A percentile compares a stretch with the other conserved stretches of the same genome.
Evolutionary conservation across 2,113 vertebrate genomes (phyloP).

Genomic region (Ploceus nigricollis): DNA sequence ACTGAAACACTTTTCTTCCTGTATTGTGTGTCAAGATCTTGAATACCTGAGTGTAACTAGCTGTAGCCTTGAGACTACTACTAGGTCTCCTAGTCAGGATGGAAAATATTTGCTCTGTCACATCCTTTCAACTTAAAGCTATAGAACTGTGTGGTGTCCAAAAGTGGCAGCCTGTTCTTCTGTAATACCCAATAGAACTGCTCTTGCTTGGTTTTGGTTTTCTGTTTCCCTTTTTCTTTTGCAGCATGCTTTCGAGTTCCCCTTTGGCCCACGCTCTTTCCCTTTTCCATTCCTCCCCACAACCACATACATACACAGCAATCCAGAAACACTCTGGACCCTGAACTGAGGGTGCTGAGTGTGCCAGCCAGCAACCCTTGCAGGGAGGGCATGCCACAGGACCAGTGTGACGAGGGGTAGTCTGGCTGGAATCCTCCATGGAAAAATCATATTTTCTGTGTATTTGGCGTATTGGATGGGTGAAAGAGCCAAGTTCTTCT

Average conservation of each 20-base stretch:
- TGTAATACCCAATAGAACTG: not conserved
- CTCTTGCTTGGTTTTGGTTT: not conserved
- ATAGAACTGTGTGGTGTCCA: not conserved
- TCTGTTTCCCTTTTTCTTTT: not conserved
- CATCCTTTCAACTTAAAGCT: not conserved
- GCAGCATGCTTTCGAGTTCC: not conserved
- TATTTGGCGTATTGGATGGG: not conserved
- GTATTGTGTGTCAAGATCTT: not conserved
- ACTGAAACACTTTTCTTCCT: not conserved
- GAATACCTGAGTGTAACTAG: not conserved
- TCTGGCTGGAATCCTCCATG: not conserved
- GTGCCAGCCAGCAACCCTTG: not conserved
- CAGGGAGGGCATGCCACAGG: not conserved
- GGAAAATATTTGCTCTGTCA: not conserved
- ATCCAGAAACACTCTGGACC: not conserved
- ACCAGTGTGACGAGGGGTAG: rapidly evolving
- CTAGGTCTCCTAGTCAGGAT: not conserved
- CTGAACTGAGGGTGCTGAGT: not conserved
- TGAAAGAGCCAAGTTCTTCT: not conserved
- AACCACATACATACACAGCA: not conserved
- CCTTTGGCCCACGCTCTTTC: not conserved
- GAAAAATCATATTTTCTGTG: not conserved
- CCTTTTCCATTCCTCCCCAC: not conserved
- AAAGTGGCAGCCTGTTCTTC: not conserved
- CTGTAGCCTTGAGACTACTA: not conserved